A percentile compares a stretch with the other conserved stretches of the same genome.
Conservation (phyloP, 2,113 vertebrate species). For the Siniperca knerii region DNA sequence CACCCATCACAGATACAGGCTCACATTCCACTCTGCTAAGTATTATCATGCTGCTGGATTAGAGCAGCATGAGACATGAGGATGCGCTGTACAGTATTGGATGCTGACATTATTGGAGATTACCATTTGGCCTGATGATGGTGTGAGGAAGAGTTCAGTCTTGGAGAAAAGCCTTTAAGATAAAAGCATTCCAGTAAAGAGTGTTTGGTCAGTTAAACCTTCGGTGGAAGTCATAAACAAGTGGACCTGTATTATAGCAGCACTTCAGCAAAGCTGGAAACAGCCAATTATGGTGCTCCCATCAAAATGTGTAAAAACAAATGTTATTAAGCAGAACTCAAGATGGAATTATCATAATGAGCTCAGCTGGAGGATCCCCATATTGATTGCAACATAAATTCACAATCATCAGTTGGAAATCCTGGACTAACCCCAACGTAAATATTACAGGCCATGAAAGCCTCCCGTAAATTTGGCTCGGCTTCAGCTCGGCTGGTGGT, state of each 20-base stretch:
- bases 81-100: slow-evolving; percentile 7
- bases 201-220: slow-evolving; percentile 26
- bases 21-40: slow-evolving; percentile 64
- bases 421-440: slow-evolving; percentile 77
- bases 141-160: slow-evolving; percentile 43
- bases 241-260: background rate
- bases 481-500: slow-evolving; percentile 83
- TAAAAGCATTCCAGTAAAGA: slow-evolving; percentile 56
- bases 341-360: slow-evolving; percentile 48
- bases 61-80: slow-evolving; percentile 36
- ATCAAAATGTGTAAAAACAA: slow-evolving; percentile 56
- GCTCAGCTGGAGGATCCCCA: slow-evolving; percentile 57
- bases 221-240: slow-evolving; percentile 45
- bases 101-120: slow-evolving; percentile 45
- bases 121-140: slow-evolving; percentile 25
- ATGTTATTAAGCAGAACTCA: slow-evolving; percentile 44
- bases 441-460: slow-evolving; percentile 78
- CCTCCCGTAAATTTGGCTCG: slow-evolving; percentile 75
- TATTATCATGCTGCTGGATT: slow-evolving; percentile 47
- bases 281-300: slow-evolving; percentile 30
- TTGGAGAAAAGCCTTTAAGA: slow-evolving; percentile 55
- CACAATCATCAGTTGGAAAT: slow-evolving; percentile 74
- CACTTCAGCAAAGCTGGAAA: slow-evolving; percentile 22
- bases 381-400: slow-evolving; percentile 78
- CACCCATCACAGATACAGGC: slow-evolving; percentile 43